Conservation (phyloP, 1,140 invertebrate species). For the Trichonephila clavipes region DNA sequence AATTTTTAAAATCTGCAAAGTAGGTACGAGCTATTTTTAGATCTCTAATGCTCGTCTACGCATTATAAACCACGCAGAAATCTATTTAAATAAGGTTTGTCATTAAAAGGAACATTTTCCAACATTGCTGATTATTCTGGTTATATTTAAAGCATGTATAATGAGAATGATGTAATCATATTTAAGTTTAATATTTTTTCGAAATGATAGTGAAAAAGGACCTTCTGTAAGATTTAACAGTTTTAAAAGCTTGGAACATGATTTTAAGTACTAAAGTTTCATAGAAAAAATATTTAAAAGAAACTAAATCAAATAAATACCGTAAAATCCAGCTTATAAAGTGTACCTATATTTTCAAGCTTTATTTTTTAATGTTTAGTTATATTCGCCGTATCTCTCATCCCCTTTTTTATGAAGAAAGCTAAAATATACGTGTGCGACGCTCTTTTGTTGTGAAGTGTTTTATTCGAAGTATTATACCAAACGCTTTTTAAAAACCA, state of each 20-base stretch:
- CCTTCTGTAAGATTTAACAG: neutral
- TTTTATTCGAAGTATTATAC: too few relatives aligned
- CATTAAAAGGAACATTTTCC: neutral
- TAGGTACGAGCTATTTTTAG: neutral
- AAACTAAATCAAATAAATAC: too few relatives aligned
- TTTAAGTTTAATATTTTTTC: neutral
- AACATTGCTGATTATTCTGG: neutral
- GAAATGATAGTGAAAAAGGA: neutral
- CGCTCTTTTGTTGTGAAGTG: too few relatives aligned
- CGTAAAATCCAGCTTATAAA: too few relatives aligned
- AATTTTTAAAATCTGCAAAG: neutral
- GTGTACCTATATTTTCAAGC: too few relatives aligned
- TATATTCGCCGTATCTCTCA: too few relatives aligned
- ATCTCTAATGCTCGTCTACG: neutral
- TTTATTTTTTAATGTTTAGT: too few relatives aligned
- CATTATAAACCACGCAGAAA: neutral
- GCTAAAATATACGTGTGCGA: too few relatives aligned
- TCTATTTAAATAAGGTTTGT: neutral
- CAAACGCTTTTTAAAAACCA: too few relatives aligned
- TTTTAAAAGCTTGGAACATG: neutral
- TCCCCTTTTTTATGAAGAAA: too few relatives aligned
- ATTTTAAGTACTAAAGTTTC: too few relatives aligned
- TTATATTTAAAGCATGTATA: neutral
- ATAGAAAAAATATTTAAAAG: too few relatives aligned
- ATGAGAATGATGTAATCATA: neutral